phyloP scores from a whole-genome alignment of 2,113 vertebrate species.

The Anhinga rufa region DNA sequence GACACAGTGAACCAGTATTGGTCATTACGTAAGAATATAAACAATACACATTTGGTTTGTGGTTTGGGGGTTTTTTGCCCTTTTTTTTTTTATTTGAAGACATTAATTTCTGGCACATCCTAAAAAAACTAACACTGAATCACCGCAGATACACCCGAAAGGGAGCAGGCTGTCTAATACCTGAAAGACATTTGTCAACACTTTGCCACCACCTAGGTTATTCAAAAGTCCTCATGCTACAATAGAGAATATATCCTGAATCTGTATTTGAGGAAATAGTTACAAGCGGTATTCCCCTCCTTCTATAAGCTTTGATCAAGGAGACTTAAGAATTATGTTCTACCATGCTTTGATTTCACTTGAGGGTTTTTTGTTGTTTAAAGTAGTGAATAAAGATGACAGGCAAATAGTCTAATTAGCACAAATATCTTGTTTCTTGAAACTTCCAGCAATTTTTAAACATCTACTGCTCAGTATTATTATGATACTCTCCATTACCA shows the following conservation, averaged over 20 bases:
- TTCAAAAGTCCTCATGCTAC: not conserved
- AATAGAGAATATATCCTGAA: not conserved
- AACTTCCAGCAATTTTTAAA: not conserved
- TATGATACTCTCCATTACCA: not conserved
- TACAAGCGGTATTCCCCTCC: not conserved
- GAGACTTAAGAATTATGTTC: slow-evolving; percentile 13
- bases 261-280: not conserved
- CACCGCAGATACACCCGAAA: not conserved
- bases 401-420: slow-evolving; percentile 28
- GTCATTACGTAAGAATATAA: not conserved
- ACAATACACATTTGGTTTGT: not conserved
- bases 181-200: not conserved
- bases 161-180: not conserved
- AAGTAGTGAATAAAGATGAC: slow-evolving; percentile 34
- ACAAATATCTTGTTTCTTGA: slow-evolving; percentile 20
- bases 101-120: not conserved
- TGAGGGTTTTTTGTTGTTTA: slow-evolving; percentile 26
- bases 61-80: too few species aligned
- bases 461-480: not conserved
- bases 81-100: not conserved
- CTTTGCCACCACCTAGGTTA: not conserved
- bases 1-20: not conserved
- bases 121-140: not conserved
- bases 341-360: slow-evolving; percentile 14
- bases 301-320: slow-evolving; percentile 16